phyloP scores from a whole-genome alignment of 2,888 invertebrate species.

The Spodoptera picta region DNA sequence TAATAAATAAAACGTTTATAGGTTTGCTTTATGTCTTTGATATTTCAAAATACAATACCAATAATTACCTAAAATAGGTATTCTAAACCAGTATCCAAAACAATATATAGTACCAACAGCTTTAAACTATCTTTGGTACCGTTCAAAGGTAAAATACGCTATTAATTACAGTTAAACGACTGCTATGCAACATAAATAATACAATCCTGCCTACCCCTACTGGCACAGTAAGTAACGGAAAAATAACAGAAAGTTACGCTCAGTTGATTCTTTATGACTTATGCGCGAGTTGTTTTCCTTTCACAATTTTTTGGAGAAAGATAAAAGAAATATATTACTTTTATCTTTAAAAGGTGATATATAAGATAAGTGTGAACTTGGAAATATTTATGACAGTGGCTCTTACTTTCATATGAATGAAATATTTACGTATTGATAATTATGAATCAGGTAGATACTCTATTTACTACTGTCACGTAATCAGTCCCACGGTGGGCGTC shows the following conservation, averaged over 20 bases:
- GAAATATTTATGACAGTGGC: too few relatives aligned
- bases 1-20: too few relatives aligned
- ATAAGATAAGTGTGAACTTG: background rate
- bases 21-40: too few relatives aligned
- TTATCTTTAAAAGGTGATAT: constrained; percentile 19
- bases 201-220: constrained; percentile 28
- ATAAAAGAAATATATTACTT: constrained; percentile 19
- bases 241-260: constrained; percentile 45
- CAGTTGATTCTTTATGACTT: constrained; percentile 47
- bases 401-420: too few relatives aligned
- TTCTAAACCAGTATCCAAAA: background rate
- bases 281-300: constrained; percentile 12
- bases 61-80: background rate
- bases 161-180: constrained; percentile 44
- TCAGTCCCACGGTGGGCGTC: background rate
- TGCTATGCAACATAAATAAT: constrained; percentile 47
- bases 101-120: background rate
- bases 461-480: background rate
- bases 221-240: constrained; percentile 35
- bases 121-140: constrained; percentile 10
- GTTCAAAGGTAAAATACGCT: constrained; percentile 29
- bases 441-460: too few relatives aligned
- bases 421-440: too few relatives aligned
- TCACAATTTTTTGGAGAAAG: constrained; percentile 11
- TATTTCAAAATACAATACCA: background rate